Evolutionary conservation across 2,113 vertebrate species (phyloP).

Genomic region (Pseudopodoces humilis): DNA sequence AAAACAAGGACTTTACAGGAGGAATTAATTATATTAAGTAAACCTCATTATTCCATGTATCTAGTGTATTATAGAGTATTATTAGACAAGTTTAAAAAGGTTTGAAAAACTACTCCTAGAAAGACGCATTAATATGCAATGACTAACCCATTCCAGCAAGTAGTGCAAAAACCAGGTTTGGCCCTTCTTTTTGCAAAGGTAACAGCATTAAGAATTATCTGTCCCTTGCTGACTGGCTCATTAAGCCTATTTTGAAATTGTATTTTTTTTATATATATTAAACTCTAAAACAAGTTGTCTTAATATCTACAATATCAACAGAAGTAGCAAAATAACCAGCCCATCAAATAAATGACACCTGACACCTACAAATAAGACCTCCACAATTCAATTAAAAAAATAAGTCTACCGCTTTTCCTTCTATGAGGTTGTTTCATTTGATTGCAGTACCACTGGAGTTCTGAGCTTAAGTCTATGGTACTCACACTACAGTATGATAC

Average conservation of each 20-base stretch:
- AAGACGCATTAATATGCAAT: background rate
- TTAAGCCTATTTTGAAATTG: background rate
- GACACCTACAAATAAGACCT: background rate
- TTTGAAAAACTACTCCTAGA: background rate
- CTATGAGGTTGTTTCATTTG: background rate
- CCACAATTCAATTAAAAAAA: background rate
- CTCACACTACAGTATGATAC: background rate
- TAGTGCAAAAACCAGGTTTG: background rate
- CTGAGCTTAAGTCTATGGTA: background rate
- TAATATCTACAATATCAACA: background rate
- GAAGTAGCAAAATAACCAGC: background rate
- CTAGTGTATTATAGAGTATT: background rate
- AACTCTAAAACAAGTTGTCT: background rate
- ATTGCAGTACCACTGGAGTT: background rate
- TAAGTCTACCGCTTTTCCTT: background rate
- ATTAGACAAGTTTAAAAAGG: background rate
- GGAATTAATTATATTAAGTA: background rate
- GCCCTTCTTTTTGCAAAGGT: background rate
- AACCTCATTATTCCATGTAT: background rate
- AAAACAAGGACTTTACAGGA: background rate
- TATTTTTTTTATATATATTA: background rate
- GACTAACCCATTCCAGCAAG: background rate
- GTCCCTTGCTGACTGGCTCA: background rate
- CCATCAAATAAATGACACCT: background rate
- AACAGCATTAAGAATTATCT: background rate